These are phyloP conservation scores for Anhinga anhinga DNA, from an alignment of 2,113 vertebrate species.

Conservation along the genomic window DNA sequence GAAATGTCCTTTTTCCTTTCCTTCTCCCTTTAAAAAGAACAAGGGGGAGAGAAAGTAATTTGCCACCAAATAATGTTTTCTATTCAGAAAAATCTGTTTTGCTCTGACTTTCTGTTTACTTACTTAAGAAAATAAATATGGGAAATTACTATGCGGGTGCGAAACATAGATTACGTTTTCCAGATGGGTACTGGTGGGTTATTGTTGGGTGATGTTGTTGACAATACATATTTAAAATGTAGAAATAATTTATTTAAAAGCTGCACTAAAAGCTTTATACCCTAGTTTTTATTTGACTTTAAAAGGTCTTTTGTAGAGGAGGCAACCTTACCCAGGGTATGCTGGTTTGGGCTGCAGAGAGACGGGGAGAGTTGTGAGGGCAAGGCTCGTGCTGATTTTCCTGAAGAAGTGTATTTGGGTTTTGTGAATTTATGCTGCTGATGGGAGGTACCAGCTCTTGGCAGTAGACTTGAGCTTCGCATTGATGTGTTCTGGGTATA, in stretches of 20 bases:
- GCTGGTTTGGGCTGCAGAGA: neutral
- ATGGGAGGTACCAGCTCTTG: neutral
- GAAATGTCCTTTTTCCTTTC: neutral
- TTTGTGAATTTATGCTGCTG: neutral
- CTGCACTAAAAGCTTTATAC: neutral
- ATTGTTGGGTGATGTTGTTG: neutral
- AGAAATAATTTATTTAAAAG: neutral
- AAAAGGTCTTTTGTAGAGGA: neutral
- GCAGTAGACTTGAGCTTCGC: neutral
- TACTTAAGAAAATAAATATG: neutral
- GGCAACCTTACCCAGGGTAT: neutral
- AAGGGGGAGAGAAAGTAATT: neutral
- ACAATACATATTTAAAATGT: neutral
- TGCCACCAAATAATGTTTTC: neutral
- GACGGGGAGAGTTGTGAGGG: neutral
- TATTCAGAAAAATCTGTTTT: neutral
- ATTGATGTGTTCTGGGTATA: neutral
- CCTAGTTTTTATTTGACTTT: neutral
- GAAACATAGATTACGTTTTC: neutral
- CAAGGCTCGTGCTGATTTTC: neutral
- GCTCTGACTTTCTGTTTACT: neutral
- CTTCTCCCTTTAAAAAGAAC: neutral
- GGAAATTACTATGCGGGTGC: neutral
- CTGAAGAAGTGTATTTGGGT: neutral
- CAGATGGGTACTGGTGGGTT: neutral